Conservation (phyloP, 2,113 vertebrate species). For the Brachyhypopomus occidentalis region DNA sequence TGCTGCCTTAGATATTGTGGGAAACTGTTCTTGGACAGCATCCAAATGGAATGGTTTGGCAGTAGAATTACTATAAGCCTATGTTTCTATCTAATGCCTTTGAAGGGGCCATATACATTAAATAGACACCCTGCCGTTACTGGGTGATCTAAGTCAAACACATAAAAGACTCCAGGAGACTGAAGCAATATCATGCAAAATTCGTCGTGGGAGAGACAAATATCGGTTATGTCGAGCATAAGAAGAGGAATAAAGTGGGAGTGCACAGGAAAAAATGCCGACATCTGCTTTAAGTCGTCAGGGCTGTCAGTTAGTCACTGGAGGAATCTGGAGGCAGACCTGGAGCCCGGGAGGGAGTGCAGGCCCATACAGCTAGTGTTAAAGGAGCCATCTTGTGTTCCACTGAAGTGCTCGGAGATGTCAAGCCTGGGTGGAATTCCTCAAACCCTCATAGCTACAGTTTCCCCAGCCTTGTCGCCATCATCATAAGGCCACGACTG, state of each 20-base stretch:
- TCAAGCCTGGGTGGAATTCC: constrained; percentile 1
- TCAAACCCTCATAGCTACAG: constrained; percentile 3
- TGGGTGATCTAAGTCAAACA: constrained; percentile 46
- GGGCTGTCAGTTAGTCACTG: constrained; percentile 36
- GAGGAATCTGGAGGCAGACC: constrained; percentile 34
- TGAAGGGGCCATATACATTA: constrained; percentile 49
- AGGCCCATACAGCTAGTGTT: constrained; percentile 1
- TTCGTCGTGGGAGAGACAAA: constrained; percentile 1
- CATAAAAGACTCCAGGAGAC: constrained; percentile 37
- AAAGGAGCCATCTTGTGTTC: constrained; percentile 8
- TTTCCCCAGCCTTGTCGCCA: neutral
- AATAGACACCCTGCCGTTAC: constrained; percentile 43
- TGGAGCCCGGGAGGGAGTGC: constrained; percentile 20
- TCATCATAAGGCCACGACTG: neutral
- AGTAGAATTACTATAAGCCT: constrained; percentile 44
- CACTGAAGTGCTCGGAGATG: constrained; percentile 12
- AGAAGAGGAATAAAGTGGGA: constrained; percentile 40
- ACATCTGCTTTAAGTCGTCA: constrained; percentile 51
- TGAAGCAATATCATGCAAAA: constrained; percentile 30
- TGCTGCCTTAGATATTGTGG: constrained; percentile 34
- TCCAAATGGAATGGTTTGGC: constrained; percentile 52
- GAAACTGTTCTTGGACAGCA: constrained; percentile 41
- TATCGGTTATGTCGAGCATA: constrained; percentile 22
- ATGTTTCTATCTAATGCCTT: constrained; percentile 49
- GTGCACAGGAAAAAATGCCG: constrained; percentile 26